Conservation (phyloP, 2,797 vertebrate species). For the Melanogrammus aeglefinus region DNA sequence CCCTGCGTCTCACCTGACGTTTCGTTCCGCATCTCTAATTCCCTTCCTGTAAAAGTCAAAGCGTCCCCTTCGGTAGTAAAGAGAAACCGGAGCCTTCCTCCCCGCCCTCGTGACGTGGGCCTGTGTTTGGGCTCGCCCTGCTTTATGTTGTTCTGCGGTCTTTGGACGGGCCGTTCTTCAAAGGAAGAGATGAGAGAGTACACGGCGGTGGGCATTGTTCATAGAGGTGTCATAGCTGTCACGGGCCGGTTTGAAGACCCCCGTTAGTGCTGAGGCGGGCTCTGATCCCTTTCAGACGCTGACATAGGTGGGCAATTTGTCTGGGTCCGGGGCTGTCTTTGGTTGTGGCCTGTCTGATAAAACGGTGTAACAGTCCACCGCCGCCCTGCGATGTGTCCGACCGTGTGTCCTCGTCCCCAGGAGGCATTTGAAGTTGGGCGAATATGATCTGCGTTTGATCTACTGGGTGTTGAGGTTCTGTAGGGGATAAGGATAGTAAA, state of each 20-base stretch:
- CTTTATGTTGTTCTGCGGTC: slow-evolving; percentile 18
- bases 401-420: not conserved
- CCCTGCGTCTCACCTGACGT: slow-evolving; percentile 45
- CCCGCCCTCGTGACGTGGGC: not conserved
- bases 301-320: slow-evolving; percentile 30
- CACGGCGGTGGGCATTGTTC: slow-evolving; percentile 37
- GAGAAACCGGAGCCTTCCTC: not conserved
- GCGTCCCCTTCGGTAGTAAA: slow-evolving; percentile 24
- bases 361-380: not conserved
- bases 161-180: not conserved
- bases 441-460: not conserved
- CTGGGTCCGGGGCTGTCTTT: slow-evolving; percentile 27
- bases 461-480: not conserved
- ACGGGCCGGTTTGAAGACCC: slow-evolving; percentile 36
- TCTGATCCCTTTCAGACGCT: slow-evolving; percentile 32
- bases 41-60: slow-evolving; percentile 28
- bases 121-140: slow-evolving; percentile 25
- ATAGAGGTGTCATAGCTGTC: slow-evolving; percentile 45
- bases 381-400: not conserved
- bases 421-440: not conserved
- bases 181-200: slow-evolving; percentile 14
- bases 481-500: not conserved
- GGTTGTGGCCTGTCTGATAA: slow-evolving; percentile 19
- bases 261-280: slow-evolving; percentile 14
- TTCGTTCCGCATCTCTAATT: slow-evolving; percentile 34